phyloP scores from a whole-genome alignment of 2,888 invertebrate genomes.

The Cynaeus angustus region DNA sequence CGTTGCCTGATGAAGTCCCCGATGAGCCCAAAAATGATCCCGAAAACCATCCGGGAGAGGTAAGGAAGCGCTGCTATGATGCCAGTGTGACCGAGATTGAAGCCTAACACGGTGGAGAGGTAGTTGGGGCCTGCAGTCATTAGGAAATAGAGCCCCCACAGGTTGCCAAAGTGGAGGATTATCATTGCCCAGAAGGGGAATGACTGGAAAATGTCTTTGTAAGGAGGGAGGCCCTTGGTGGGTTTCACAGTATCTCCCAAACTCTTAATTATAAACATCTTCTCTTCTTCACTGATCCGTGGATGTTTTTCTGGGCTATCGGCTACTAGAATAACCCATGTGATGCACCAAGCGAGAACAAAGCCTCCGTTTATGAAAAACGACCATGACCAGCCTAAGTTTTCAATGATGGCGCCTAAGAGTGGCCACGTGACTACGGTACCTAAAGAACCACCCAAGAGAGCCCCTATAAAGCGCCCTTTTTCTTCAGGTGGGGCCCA shows the following conservation, averaged over 20 bases:
- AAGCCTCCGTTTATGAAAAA: constrained; percentile 66
- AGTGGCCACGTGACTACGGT: constrained; percentile 73
- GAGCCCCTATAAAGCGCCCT: constrained; percentile 72
- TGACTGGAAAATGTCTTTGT: constrained; percentile 77
- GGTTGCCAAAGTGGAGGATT: constrained; percentile 82
- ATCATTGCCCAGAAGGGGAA: constrained; percentile 81
- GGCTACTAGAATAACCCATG: constrained; percentile 73
- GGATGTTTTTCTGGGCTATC: constrained; percentile 75
- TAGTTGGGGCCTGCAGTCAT: constrained; percentile 86
- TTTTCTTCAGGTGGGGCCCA: constrained; percentile 74
- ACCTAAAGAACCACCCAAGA: constrained; percentile 73
- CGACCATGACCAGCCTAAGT: constrained; percentile 67
- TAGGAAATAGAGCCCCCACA: constrained; percentile 85
- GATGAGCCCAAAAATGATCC: constrained; percentile 81
- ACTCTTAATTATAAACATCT: constrained; percentile 74
- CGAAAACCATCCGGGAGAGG: constrained; percentile 79
- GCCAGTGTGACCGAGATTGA: constrained; percentile 82
- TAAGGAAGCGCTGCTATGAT: constrained; percentile 82
- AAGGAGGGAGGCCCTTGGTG: constrained; percentile 78
- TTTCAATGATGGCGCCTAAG: constrained; percentile 69
- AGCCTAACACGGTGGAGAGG: constrained; percentile 82
- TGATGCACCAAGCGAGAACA: constrained; percentile 65
- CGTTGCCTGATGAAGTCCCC: constrained; percentile 78
- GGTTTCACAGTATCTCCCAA: constrained; percentile 54
- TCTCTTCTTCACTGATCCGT: constrained; percentile 73